These are phyloP conservation scores for Pecten maximus DNA, from an alignment of 2,888 invertebrate species.

Conservation along the genomic window DNA sequence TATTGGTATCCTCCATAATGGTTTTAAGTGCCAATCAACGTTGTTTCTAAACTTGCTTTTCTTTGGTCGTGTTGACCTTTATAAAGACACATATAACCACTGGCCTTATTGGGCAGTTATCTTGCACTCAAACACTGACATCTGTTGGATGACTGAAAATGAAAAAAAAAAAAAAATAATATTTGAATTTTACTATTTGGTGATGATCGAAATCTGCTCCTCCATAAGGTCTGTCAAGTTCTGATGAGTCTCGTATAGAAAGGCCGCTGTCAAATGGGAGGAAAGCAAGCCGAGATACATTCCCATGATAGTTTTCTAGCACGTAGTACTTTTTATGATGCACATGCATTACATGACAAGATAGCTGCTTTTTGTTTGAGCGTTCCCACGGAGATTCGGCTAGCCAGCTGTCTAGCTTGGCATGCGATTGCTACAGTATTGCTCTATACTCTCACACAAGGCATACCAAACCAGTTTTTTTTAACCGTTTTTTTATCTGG, in stretches of 20 bases:
- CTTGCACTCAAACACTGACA: background rate
- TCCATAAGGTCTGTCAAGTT: background rate
- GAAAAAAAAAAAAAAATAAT: background rate
- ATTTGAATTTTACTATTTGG: background rate
- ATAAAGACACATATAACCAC: background rate
- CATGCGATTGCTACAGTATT: background rate
- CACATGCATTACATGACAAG: slow-evolving; percentile 35
- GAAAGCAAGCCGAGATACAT: background rate
- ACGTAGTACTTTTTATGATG: background rate
- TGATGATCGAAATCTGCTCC: background rate
- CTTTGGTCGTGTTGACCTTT: background rate
- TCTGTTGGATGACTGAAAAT: background rate
- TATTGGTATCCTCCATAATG: too few relatives aligned
- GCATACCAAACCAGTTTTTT: slow-evolving; percentile 2
- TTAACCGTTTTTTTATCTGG: background rate
- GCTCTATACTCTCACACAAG: background rate
- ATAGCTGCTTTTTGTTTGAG: slow-evolving; percentile 19
- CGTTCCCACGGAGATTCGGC: slow-evolving; percentile 20
- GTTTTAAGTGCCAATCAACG: too few relatives aligned
- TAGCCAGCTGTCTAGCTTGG: slow-evolving; percentile 2
- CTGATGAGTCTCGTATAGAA: background rate
- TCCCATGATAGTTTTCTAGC: background rate
- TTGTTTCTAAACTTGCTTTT: background rate
- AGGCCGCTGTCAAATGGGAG: background rate
- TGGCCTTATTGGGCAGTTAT: background rate